phyloP scores from a whole-genome alignment of 2,113 vertebrate species.

The Crotalus helleri region DNA sequence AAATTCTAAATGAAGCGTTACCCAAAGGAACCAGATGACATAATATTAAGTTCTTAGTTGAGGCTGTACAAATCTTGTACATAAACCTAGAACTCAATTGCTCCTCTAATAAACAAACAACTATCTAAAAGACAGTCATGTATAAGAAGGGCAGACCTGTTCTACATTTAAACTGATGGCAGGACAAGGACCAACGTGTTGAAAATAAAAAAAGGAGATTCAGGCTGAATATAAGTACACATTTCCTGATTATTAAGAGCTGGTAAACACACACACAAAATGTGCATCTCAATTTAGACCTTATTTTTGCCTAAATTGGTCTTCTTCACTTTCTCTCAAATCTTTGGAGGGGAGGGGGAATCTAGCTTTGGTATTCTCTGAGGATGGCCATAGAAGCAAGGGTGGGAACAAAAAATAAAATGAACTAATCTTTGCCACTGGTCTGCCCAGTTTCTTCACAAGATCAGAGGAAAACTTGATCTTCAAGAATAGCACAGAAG shows the following conservation, averaged over 20 bases:
- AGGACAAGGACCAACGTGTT: background rate
- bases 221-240: background rate
- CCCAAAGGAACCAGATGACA: background rate
- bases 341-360: background rate
- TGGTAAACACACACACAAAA: background rate
- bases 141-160: background rate
- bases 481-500: background rate
- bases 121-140: background rate
- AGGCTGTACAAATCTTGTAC: background rate
- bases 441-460: background rate
- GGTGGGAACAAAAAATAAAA: background rate
- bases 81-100: background rate
- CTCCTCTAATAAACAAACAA: background rate
- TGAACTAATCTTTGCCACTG: background rate
- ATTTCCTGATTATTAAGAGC: background rate
- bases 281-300: background rate
- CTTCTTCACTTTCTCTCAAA: background rate
- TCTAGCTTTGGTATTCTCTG: background rate
- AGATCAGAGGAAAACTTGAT: background rate
- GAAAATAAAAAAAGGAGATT: background rate
- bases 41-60: background rate
- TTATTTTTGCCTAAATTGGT: background rate
- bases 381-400: background rate
- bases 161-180: background rate
- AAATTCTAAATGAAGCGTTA: background rate